Percentiles rank a stretch among this genome's conserved stretches.
Evolutionary conservation across 2,113 vertebrate species (phyloP).

Genomic region (Bostrychus sinensis): DNA sequence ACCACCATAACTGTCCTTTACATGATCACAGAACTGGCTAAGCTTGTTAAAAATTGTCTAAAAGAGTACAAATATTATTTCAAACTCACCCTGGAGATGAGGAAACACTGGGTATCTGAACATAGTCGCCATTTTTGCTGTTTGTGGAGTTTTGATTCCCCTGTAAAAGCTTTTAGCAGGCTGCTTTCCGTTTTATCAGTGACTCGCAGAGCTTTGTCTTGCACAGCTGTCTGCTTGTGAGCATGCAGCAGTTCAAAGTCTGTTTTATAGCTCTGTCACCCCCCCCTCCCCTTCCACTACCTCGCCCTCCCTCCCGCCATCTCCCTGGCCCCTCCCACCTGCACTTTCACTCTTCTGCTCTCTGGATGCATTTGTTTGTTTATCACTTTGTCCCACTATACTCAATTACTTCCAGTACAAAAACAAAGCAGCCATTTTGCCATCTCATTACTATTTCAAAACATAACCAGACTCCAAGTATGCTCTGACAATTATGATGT

Average conservation of each 20-base stretch:
- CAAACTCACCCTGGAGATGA: conserved; percentile 78
- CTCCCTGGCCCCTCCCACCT: conserved; percentile 10
- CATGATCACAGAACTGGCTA: no score
- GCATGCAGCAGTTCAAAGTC: conserved; percentile 52
- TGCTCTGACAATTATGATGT: no score
- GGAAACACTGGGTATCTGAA: conserved; percentile 77
- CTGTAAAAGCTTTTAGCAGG: conserved; percentile 16
- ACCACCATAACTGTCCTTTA: no score
- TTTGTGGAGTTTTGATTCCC: conserved; percentile 20
- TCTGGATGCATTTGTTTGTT: conserved; percentile 14
- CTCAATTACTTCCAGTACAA: background rate
- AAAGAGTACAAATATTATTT: background rate
- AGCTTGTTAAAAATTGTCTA: no score
- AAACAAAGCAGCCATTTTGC: no score
- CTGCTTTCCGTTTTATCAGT: conserved; percentile 25
- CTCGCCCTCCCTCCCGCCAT: background rate
- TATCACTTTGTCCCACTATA: background rate
- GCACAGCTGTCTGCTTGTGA: conserved; percentile 58
- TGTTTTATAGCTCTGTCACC: conserved; percentile 52
- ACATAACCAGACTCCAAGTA: no score
- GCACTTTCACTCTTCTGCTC: conserved; percentile 24
- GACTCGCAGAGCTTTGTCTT: conserved; percentile 25
- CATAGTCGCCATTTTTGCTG: conserved; percentile 71
- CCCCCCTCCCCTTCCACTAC: background rate
- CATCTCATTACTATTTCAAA: no score